A percentile compares a stretch with the other conserved stretches of the same genome.
These are phyloP conservation scores for Drosophila rufa DNA, from an alignment of 1,140 invertebrate genomes.

Conservation along the genomic window DNA sequence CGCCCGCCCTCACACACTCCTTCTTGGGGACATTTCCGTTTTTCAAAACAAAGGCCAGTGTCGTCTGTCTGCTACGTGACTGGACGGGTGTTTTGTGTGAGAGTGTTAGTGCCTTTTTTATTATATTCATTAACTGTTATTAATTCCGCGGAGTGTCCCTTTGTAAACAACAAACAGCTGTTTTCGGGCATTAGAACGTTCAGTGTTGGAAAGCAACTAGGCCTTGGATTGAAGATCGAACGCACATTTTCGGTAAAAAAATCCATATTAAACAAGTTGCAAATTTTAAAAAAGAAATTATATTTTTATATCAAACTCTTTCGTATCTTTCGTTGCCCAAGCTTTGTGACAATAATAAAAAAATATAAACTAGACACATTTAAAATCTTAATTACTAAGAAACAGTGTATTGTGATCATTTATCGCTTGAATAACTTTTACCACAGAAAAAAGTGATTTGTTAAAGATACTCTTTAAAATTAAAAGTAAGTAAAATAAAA, in stretches of 20 bases:
- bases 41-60: constrained; percentile 32
- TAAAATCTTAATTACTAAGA: neutral
- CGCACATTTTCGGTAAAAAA: constrained; percentile 20
- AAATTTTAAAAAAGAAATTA: too few species aligned
- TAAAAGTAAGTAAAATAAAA: constrained; percentile 58
- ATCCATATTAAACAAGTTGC: too few species aligned
- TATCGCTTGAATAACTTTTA: too few species aligned
- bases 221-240: neutral
- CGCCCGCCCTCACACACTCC: constrained; percentile 13
- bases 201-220: constrained; percentile 50
- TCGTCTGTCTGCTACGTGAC: constrained; percentile 6
- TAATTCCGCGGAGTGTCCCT: constrained; percentile 23
- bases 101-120: constrained; percentile 18
- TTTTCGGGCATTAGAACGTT: constrained; percentile 27
- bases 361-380: neutral
- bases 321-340: too few species aligned
- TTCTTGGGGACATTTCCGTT: constrained; percentile 53
- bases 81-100: constrained; percentile 2
- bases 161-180: constrained; percentile 63
- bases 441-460: neutral
- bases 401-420: neutral
- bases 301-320: too few species aligned
- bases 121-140: constrained; percentile 32
- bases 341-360: neutral
- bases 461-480: neutral